Base-by-base conservation (phyloP, 2,113 vertebrate species). In the Myotis davidii region DNA sequence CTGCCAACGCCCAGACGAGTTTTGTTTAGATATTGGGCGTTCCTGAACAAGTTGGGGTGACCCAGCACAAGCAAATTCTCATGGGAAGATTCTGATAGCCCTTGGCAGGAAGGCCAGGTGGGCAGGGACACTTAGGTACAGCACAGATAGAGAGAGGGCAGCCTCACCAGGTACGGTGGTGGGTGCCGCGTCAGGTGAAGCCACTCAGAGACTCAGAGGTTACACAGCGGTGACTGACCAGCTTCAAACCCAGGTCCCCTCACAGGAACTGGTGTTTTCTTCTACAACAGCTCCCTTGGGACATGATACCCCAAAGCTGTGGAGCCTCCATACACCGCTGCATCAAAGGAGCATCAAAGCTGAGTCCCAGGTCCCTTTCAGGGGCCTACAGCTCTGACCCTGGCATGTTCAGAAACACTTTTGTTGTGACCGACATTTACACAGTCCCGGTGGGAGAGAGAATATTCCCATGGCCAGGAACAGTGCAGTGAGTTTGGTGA, bases 1-100 rank as follows among this genome's bases (percentile, higher is more conserved):
- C 45, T 1, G n/a, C 20, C 13, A 20, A 11, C 0, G 2, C 67
- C 87, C 25, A 2, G 67, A 16, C 3, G 0, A 9, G 20, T 73
- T 86, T 42, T 42, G 52, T 73, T 76, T 83, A 73, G 70, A 81
- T 20, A 18, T 4, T 1, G 17, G 95, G 93, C 0, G 25, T 96
- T 86, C 25, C 92, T 54, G 16, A 94, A 65, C 78, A 92, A 92
- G 94, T 90, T 3, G 1, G 54, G 72, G 85, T 34, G 1, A 70
- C 37, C 52, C 45, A 42, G 20, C 54, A 29, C 34, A 6, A n/a
- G 50, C 84, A 77, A 8, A 18, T 92, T 93, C 92, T 85, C 27
- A 10, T 25, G 85, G 78, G 84, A 77, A 92, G 88, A n/a, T 76
- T 48, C 56, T 0, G 76, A 23, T 48, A 32, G 48, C 64, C 45